phyloP scores from a whole-genome alignment of 23 tunicate species.

The Halocynthia aurantium region DNA sequence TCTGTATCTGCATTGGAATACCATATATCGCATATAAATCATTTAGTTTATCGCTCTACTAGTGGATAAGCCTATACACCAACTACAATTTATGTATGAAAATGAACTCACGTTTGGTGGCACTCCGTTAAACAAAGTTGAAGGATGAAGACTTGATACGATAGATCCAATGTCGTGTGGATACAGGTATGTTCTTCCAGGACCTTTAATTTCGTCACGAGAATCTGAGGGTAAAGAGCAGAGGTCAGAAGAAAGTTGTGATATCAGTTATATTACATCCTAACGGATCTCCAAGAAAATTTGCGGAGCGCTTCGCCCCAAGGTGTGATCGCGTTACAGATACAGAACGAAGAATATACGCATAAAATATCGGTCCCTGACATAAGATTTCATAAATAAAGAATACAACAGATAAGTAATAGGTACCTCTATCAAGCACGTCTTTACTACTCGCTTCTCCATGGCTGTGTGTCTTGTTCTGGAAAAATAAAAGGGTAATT shows the following conservation, averaged over 20 bases:
- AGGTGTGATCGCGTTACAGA: too few relatives aligned
- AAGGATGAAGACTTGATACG: slow-evolving; percentile 29
- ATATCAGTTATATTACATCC: too few relatives aligned
- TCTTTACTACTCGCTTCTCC: neutral
- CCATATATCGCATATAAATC: too few relatives aligned
- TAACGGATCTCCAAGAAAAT: too few relatives aligned
- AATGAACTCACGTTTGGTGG: slow-evolving; percentile 37
- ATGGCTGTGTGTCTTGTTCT: slow-evolving; percentile 12
- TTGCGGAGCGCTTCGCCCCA: too few relatives aligned
- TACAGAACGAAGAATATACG: too few relatives aligned
- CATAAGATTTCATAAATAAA: too few relatives aligned
- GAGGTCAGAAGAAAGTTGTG: too few relatives aligned
- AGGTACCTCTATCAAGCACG: slow-evolving; percentile 2
- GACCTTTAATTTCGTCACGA: slow-evolving; percentile 15
- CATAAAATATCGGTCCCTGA: too few relatives aligned
- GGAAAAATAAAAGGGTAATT: neutral
- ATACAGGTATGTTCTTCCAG: slow-evolving; percentile 38
- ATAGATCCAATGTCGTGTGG: slow-evolving; percentile 49
- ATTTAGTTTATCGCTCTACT: neutral
- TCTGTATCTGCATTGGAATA: too few relatives aligned
- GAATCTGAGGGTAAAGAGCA: neutral
- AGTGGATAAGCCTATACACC: neutral
- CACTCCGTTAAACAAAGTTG: slow-evolving; percentile 35
- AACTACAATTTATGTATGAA: neutral
- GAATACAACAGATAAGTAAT: neutral